Conservation (phyloP, 1,140 invertebrate species). For the Centruroides sculpturatus region DNA sequence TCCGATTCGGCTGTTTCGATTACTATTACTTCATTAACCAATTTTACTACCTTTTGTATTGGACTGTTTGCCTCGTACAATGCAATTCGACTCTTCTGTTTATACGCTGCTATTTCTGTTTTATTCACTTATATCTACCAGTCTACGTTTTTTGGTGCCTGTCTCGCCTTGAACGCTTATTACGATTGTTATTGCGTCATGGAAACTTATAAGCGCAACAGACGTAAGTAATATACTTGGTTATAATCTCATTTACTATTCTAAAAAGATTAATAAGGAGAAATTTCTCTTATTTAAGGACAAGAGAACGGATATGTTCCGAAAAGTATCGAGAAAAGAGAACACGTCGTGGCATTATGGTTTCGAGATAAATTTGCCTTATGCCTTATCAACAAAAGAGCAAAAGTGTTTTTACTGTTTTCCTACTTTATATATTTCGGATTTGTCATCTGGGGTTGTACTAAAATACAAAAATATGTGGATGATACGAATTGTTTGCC, state of each 20-base stretch:
- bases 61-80: constrained; percentile 88
- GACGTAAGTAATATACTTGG: too few relatives aligned
- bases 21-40: constrained; percentile 94
- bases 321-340: too few relatives aligned
- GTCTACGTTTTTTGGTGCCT: constrained; percentile 81
- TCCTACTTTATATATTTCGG: constrained; percentile 63
- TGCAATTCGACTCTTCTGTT: constrained; percentile 87
- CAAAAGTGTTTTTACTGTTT: constrained; percentile 59
- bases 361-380: constrained; percentile 64
- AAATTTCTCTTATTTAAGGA: too few relatives aligned
- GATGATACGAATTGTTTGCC: constrained; percentile 67
- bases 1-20: constrained; percentile 94
- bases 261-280: too few relatives aligned
- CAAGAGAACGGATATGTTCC: too few relatives aligned
- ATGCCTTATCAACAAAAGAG: constrained; percentile 53
- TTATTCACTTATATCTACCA: constrained; percentile 88
- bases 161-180: constrained; percentile 75
- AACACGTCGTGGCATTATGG: too few relatives aligned
- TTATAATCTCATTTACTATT: too few relatives aligned
- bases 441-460: constrained; percentile 73
- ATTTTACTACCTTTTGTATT: constrained; percentile 90
- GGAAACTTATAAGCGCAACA: too few relatives aligned
- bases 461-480: constrained; percentile 72
- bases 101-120: constrained; percentile 84
- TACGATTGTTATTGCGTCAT: too few relatives aligned